A percentile compares a stretch with the other conserved stretches of the same genome.
Evolutionary conservation across 1,140 invertebrate genomes (phyloP).

Genomic region (Plodia interpunctella): DNA sequence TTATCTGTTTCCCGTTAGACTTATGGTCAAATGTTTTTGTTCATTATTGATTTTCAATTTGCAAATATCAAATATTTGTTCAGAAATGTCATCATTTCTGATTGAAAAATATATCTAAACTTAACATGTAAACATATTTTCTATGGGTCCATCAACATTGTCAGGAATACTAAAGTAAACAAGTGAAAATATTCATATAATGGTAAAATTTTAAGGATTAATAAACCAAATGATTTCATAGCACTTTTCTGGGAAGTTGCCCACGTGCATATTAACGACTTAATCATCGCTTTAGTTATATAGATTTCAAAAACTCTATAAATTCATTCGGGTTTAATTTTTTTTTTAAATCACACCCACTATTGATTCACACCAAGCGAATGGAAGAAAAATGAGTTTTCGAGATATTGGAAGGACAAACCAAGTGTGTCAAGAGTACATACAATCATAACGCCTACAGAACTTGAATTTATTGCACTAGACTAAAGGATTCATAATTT

Average conservation of each 20-base stretch:
- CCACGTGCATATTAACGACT: neutral
- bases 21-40: neutral
- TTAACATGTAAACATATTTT: too few species aligned
- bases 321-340: slow-evolving; percentile 26
- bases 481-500: neutral
- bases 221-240: neutral
- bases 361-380: slow-evolving; percentile 18
- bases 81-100: too few species aligned
- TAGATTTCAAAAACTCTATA: slow-evolving; percentile 12
- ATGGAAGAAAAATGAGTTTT: slow-evolving; percentile 30
- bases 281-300: neutral
- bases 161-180: too few species aligned
- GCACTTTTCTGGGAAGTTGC: neutral
- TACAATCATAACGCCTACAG: slow-evolving; percentile 12
- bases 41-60: too few species aligned
- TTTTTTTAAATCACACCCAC: slow-evolving; percentile 29
- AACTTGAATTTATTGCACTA: slow-evolving; percentile 8
- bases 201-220: too few species aligned
- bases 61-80: too few species aligned
- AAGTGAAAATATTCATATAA: too few species aligned
- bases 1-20: neutral
- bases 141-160: too few species aligned
- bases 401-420: slow-evolving; percentile 26
- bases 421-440: slow-evolving; percentile 17
- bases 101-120: too few species aligned